These are phyloP conservation scores for Ceratosolen solmsi DNA, from an alignment of 1,140 invertebrate genomes.

Conservation along the genomic window DNA sequence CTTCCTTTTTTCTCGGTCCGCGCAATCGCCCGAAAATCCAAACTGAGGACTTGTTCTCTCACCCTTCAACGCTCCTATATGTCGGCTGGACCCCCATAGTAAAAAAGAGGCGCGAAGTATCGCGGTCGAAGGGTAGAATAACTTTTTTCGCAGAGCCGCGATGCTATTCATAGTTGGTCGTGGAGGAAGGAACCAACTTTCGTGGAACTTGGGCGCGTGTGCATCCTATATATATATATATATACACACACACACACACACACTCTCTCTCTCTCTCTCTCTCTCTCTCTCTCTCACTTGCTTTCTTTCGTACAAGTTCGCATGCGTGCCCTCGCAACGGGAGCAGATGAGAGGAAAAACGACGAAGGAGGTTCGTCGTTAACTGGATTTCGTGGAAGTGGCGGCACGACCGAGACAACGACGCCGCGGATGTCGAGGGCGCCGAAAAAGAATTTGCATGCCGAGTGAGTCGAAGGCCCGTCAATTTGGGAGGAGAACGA, in stretches of 20 bases:
- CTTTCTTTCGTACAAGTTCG: too few species aligned
- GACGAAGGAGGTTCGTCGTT: slow-evolving; percentile 9
- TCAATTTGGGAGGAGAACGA: slow-evolving; percentile 5
- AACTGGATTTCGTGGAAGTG: slow-evolving; percentile 44
- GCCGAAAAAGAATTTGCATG: slow-evolving; percentile 48
- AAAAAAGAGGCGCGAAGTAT: slow-evolving; percentile 29
- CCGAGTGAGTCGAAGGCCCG: slow-evolving; percentile 13
- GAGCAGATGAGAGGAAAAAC: slow-evolving; percentile 4
- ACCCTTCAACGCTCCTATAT: neutral
- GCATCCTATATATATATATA: neutral
- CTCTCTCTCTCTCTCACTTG: too few species aligned
- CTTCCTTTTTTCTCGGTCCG: neutral
- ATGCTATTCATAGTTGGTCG: slow-evolving; percentile 40
- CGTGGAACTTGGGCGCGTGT: slow-evolving; percentile 30
- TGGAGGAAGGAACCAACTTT: slow-evolving; percentile 6
- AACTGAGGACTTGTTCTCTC: neutral
- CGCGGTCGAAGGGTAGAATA: slow-evolving; percentile 32
- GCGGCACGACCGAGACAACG: slow-evolving; percentile 18
- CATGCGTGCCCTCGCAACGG: neutral
- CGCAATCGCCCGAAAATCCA: slow-evolving; percentile 14
- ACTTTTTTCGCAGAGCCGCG: slow-evolving; percentile 15
- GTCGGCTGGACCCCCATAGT: neutral
- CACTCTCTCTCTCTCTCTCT: too few species aligned
- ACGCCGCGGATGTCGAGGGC: neutral
- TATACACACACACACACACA: too few species aligned